Evolutionary conservation across 1,140 invertebrate genomes (phyloP), one percentile per base, ranked within the genome.

Genomic region (Drosophila saltans): DNA sequence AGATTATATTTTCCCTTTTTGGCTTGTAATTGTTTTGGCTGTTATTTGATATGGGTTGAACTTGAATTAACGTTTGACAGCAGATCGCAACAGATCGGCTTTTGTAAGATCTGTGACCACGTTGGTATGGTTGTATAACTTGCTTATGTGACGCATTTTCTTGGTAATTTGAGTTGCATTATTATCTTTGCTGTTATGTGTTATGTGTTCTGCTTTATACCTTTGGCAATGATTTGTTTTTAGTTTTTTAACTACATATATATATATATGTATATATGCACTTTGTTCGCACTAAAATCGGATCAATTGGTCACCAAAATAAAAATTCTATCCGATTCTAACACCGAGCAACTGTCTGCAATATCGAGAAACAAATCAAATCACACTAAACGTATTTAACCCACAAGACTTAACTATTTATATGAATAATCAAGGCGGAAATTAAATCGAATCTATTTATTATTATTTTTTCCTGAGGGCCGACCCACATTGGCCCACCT

Each of bases 31-130:
- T 85, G 82, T 81, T 78, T 67, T 72, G 68, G 69, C 66, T 84
- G 84, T 84, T 84, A 88, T 88, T 84, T 81, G 85, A 89, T 88
- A 89, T 90, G 84, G 85, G 62, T 81, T 90, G 84, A 89, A 85
- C 84, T 89, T 89, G 84, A 89, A 90, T 89, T 85, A 90, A 75
- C 81, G 85, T 89, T 89, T 89, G 85, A 89, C 84, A 89, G 84
- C 85, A 72, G 73, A 73, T 89, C 70, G 62, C 84, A 89, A 85
- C 85, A 78, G 73, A 73, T 89, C 70, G 65, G 81, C 75, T 83
- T 52, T 88, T 84, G 72, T 82, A 83, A 88, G 84, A 86, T 76
- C 73, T 76, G 74, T 60, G n/a, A 45, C 16, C 40, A 30, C 41
- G 40, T 45, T 52, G 69, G 69, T 45, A 16, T 16, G 26, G 43